A percentile compares a stretch with the other conserved stretches of the same genome.
These are phyloP conservation scores for Ophioderma brevispina DNA, from an alignment of 35 echinoderm and acorn worm species.

Conservation along the genomic window DNA sequence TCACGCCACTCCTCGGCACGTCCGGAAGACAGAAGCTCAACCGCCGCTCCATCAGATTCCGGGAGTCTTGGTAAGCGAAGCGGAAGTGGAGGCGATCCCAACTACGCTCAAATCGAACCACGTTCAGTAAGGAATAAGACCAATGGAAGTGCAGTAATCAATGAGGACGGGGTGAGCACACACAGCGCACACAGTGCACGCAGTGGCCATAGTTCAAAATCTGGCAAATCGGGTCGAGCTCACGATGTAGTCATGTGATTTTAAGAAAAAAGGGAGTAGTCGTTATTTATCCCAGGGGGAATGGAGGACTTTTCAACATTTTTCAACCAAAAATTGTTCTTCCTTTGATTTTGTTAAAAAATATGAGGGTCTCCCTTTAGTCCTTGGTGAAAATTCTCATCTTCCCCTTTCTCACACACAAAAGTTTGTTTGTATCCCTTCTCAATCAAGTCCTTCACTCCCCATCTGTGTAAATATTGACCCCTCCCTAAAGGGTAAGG, in stretches of 20 bases:
- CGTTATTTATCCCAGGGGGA: too few relatives aligned
- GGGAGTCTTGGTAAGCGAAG: conserved; percentile 7
- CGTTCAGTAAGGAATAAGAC: neutral
- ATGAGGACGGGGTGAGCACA: neutral
- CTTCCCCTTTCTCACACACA: too few relatives aligned
- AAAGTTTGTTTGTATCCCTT: too few relatives aligned
- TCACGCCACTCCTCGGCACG: neutral
- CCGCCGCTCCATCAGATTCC: neutral
- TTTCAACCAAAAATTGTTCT: too few relatives aligned
- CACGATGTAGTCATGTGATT: conserved; percentile 2
- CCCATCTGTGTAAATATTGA: too few relatives aligned
- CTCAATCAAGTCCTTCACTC: too few relatives aligned
- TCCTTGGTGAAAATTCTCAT: too few relatives aligned
- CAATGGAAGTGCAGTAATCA: neutral
- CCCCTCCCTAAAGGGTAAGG: too few relatives aligned
- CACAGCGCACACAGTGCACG: neutral
- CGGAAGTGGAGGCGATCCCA: neutral
- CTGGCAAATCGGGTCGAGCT: neutral
- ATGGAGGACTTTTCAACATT: too few relatives aligned
- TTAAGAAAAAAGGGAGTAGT: too few relatives aligned
- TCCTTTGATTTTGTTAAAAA: too few relatives aligned
- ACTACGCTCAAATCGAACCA: neutral
- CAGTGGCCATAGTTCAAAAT: neutral
- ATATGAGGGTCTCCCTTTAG: too few relatives aligned
- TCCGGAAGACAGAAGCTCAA: neutral